Conservation (phyloP, 2,888 invertebrate genomes). For the Embidobia sp. region DNA sequence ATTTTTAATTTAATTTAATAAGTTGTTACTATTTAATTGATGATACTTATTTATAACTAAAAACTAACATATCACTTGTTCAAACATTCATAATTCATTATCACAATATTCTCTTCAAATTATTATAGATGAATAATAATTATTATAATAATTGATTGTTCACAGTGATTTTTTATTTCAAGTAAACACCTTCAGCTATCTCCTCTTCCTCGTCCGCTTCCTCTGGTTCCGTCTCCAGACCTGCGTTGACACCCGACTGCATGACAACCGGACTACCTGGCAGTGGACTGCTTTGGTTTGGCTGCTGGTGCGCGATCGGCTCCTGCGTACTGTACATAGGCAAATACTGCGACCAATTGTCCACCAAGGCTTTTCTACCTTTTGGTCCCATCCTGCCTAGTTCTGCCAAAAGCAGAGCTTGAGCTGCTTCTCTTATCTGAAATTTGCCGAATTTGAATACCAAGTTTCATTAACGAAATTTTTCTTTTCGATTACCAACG, state of each 20-base stretch:
- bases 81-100: too few species aligned
- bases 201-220: slow-evolving; percentile 94
- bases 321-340: slow-evolving; percentile 93
- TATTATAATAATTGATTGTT: too few species aligned
- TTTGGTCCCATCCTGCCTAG: slow-evolving; percentile 92
- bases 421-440: slow-evolving; percentile 94
- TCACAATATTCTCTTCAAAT: too few species aligned
- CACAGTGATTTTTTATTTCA: too few species aligned
- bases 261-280: slow-evolving; percentile 78
- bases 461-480: too few species aligned
- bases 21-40: too few species aligned
- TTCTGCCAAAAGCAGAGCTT: slow-evolving; percentile 96
- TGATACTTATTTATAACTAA: too few species aligned
- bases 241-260: slow-evolving; percentile 61
- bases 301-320: slow-evolving; percentile 87
- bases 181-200: slow-evolving; percentile 88
- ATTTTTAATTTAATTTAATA: too few species aligned
- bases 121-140: too few species aligned
- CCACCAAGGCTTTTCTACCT: slow-evolving; percentile 95
- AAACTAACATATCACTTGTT: too few species aligned
- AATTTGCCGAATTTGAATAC: too few species aligned
- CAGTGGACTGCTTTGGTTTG: slow-evolving; percentile 80
- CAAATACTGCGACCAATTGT: slow-evolving; percentile 97
- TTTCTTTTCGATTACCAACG: too few species aligned
- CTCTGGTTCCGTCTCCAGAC: slow-evolving; percentile 83